Percentiles rank a stretch among this genome's conserved stretches.
Evolutionary conservation across 2,113 vertebrate species (phyloP).

Genomic region (Strix aluco): DNA sequence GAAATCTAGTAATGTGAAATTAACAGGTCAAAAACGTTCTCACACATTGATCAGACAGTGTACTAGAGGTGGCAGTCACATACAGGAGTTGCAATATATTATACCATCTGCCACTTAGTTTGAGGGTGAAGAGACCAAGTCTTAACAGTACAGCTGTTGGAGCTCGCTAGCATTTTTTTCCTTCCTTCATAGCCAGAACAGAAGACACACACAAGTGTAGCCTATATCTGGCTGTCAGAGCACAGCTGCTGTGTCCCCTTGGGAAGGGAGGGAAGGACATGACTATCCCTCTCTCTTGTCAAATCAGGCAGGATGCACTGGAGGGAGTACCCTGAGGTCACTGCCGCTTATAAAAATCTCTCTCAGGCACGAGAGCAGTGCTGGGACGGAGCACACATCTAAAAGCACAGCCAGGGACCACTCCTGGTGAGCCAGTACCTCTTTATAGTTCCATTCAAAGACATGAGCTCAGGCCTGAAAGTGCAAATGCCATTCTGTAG

Average conservation of each 20-base stretch:
- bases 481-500: background rate
- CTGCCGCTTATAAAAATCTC: background rate
- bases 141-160: background rate
- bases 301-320: background rate
- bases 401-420: background rate
- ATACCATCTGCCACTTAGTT: background rate
- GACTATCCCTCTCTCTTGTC: background rate
- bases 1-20: background rate
- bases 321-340: background rate
- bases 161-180: background rate
- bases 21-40: background rate
- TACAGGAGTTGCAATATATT: background rate
- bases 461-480: background rate
- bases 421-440: background rate
- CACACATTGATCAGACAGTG: background rate
- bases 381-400: background rate
- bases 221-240: background rate
- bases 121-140: background rate
- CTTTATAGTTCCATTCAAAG: background rate
- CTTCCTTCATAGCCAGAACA: background rate
- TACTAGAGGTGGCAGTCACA: background rate
- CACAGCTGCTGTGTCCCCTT: background rate
- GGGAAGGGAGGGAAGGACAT: background rate
- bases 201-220: background rate
- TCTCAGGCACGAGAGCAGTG: background rate